Conservation (phyloP, 2,113 vertebrate genomes). For the Guaruba guarouba region DNA sequence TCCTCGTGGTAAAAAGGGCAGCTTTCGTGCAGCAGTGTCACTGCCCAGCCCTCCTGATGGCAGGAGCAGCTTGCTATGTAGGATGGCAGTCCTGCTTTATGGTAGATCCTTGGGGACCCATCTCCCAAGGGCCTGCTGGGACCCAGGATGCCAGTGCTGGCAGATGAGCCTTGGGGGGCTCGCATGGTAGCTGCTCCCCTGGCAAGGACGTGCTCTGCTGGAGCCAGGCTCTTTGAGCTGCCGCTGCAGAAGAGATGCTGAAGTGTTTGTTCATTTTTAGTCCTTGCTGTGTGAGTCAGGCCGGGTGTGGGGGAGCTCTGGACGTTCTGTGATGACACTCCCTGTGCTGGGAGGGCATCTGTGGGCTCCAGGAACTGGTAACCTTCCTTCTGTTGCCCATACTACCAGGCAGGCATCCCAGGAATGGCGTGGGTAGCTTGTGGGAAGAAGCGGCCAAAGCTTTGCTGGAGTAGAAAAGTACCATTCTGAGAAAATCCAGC, state of each 20-base stretch:
- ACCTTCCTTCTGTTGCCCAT: neutral
- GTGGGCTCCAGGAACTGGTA: neutral
- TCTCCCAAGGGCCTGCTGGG: neutral
- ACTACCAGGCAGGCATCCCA: neutral
- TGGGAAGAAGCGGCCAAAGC: neutral
- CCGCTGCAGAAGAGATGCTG: neutral
- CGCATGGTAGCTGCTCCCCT: neutral
- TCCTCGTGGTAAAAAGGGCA: neutral
- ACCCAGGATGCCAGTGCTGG: neutral
- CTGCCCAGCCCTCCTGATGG: neutral
- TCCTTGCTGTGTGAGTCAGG: neutral
- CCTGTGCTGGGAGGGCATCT: neutral
- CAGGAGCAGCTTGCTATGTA: neutral
- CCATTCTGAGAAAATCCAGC: neutral
- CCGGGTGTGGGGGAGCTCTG: neutral
- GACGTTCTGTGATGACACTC: neutral
- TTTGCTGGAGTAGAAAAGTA: neutral
- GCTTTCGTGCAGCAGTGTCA: neutral
- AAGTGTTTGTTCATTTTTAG: neutral
- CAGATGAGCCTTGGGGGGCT: rapidly evolving
- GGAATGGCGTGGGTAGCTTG: neutral
- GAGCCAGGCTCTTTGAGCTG: neutral
- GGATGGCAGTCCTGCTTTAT: neutral
- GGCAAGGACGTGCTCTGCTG: neutral
- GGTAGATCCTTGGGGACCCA: neutral